Percentiles rank a stretch among this genome's conserved stretches.
phyloP scores from a whole-genome alignment of 2,113 vertebrate genomes.

The Ochotona princeps region DNA sequence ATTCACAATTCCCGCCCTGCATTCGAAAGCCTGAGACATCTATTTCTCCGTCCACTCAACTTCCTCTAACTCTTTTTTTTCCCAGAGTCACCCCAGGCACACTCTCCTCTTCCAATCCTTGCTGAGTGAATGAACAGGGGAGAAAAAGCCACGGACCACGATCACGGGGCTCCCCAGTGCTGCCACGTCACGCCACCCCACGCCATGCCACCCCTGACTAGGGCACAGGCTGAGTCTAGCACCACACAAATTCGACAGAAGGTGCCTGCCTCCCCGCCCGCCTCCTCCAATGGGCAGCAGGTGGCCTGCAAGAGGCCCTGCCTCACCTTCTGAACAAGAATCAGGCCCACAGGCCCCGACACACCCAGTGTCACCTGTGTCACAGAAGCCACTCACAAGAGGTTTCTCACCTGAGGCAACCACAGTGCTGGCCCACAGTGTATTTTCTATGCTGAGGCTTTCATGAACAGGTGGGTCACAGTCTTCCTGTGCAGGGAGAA shows the following conservation, averaged over 20 bases:
- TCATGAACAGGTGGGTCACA: slow-evolving; percentile 94
- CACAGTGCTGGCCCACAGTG: slow-evolving; percentile 97
- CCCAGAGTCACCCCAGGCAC: accelerated
- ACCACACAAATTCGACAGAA: too few species aligned
- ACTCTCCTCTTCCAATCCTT: background rate
- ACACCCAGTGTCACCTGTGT: background rate
- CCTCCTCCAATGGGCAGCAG: accelerated
- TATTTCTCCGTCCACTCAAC: too few species aligned
- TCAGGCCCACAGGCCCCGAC: background rate
- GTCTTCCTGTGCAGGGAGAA: slow-evolving; percentile 90
- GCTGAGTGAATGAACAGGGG: background rate
- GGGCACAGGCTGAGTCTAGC: background rate
- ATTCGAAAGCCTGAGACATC: background rate
- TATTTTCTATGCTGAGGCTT: slow-evolving; percentile 97
- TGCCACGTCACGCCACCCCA: background rate
- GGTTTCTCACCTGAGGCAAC: slow-evolving; percentile 94
- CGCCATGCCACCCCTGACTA: background rate
- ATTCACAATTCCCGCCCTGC: background rate
- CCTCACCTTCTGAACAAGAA: too few species aligned
- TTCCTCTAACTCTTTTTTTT: background rate
- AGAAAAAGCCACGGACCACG: background rate
- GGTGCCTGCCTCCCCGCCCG: too few species aligned
- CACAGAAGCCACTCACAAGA: background rate
- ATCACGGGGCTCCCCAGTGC: too few species aligned
- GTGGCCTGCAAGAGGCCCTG: background rate